phyloP scores from a whole-genome alignment of 2,113 vertebrate species.

The Apteryx owenii region DNA sequence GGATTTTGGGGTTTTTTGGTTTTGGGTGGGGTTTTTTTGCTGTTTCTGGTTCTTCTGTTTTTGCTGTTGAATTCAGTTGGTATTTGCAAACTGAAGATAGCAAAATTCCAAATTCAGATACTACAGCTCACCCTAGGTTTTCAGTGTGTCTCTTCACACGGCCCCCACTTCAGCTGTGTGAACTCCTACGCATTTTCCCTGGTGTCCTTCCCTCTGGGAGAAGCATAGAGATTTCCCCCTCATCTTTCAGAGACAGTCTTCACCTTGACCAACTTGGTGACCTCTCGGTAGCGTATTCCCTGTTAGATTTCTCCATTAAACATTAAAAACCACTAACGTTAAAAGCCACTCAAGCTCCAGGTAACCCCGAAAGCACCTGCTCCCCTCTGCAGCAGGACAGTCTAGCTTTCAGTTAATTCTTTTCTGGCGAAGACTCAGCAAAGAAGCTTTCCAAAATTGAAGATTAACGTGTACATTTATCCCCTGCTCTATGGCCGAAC shows the following conservation, averaged over 20 bases:
- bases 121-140: background rate
- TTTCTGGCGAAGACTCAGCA: background rate
- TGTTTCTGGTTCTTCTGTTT: no score
- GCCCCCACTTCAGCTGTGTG: fast-evolving
- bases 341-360: background rate
- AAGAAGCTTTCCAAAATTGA: background rate
- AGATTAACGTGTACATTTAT: no score
- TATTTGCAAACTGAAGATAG: background rate
- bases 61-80: background rate
- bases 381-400: no score
- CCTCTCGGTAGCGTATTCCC: background rate
- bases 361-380: no score
- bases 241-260: background rate
- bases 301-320: background rate
- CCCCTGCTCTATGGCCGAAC: background rate
- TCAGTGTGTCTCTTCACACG: background rate
- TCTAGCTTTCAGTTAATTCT: no score
- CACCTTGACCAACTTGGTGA: background rate
- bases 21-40: background rate
- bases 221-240: fast-evolving
- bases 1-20: background rate
- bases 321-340: background rate
- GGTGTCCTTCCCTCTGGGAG: background rate
- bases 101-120: background rate
- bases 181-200: fast-evolving